Conservation (phyloP, 2,113 vertebrate species). For the Megaceryle maxima region DNA sequence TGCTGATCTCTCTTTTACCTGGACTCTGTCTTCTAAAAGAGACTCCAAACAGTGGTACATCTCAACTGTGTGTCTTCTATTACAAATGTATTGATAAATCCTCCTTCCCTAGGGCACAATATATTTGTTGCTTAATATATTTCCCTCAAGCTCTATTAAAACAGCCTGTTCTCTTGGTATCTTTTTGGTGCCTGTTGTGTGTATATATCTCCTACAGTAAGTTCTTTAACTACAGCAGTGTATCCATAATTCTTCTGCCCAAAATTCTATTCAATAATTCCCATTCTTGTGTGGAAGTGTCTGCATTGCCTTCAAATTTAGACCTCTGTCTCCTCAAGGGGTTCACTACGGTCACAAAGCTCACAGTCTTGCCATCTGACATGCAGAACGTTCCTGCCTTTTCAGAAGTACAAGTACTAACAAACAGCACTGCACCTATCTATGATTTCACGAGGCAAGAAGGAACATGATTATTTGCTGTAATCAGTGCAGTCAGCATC, state of each 20-base stretch:
- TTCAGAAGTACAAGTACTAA: slow-evolving; percentile 12
- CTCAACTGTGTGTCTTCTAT: background rate
- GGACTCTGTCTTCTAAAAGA: background rate
- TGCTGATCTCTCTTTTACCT: background rate
- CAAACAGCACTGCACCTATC: background rate
- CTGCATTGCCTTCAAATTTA: background rate
- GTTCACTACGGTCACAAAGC: background rate
- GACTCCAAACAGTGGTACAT: background rate
- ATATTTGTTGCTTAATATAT: background rate
- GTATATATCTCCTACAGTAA: background rate
- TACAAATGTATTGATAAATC: background rate
- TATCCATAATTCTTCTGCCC: background rate
- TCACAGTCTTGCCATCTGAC: background rate
- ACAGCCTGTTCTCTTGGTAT: background rate
- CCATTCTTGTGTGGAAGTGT: background rate
- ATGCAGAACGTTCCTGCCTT: slow-evolving; percentile 13
- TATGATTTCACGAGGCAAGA: slow-evolving; percentile 21
- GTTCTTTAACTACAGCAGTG: background rate
- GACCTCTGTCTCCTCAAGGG: background rate
- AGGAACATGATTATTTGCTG: slow-evolving; percentile 34
- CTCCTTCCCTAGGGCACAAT: background rate
- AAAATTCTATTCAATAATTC: background rate
- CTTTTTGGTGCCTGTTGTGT: background rate
- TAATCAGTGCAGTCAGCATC: background rate
- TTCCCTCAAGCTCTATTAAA: background rate